phyloP scores from a whole-genome alignment of 2,888 invertebrate genomes.

The Scaptodrosophila latifasciaeformis region DNA sequence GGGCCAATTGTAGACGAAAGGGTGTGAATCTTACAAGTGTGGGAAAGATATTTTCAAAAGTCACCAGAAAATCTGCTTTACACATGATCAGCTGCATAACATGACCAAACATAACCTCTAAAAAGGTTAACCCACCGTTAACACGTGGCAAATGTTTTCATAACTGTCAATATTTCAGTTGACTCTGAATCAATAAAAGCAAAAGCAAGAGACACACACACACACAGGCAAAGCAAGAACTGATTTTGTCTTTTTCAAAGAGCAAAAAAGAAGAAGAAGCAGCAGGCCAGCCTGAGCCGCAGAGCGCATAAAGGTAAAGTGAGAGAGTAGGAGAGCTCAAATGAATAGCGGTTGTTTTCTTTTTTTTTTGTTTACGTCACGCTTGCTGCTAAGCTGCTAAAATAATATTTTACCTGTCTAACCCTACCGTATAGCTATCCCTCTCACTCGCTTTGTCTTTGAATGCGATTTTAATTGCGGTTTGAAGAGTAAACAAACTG shows the following conservation, averaged over 20 bases:
- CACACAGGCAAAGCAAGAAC: constrained; percentile 28
- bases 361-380: neutral
- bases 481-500: constrained; percentile 24
- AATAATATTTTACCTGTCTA: too few species aligned
- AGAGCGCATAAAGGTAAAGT: neutral
- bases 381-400: neutral
- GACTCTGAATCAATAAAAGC: constrained; percentile 46
- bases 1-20: constrained; percentile 48
- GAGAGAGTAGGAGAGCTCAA: constrained; percentile 18
- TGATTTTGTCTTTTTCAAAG: too few species aligned
- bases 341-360: constrained; percentile 17
- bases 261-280: too few species aligned
- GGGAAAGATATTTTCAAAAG: constrained; percentile 41
- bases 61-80: too few species aligned
- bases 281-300: too few species aligned
- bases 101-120: too few species aligned
- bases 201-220: constrained; percentile 28
- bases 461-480: neutral
- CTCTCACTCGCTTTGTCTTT: neutral
- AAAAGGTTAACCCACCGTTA: too few species aligned
- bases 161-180: constrained; percentile 62
- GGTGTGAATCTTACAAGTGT: constrained; percentile 30
- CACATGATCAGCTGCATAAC: too few species aligned
- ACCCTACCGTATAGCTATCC: too few species aligned
- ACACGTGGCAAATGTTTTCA: constrained; percentile 52